Evolutionary conservation across 2,888 invertebrate species (phyloP).

Genomic region (Thecophora atra): DNA sequence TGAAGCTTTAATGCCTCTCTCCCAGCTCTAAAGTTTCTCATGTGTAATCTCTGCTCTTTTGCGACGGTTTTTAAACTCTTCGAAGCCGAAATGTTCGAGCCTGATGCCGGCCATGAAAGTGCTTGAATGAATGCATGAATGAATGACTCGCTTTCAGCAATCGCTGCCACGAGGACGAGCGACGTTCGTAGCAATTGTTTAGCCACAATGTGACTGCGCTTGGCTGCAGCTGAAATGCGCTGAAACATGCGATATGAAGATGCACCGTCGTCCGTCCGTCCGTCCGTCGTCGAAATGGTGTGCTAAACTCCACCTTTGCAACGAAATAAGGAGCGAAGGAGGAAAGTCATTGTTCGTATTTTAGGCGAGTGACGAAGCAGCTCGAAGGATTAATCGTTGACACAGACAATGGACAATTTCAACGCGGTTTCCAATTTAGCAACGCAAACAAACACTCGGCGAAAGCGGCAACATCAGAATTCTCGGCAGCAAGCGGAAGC

Average conservation of each 20-base stretch:
- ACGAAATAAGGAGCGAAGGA: neutral
- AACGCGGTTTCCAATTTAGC: slow-evolving; percentile 28
- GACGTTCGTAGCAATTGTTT: slow-evolving; percentile 8
- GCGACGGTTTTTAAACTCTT: neutral
- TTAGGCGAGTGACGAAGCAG: slow-evolving; percentile 59
- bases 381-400: slow-evolving; percentile 65
- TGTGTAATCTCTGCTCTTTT: neutral
- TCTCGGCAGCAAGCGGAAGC: neutral
- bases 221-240: slow-evolving; percentile 1
- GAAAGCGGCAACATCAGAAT: neutral
- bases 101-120: neutral
- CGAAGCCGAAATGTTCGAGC: neutral
- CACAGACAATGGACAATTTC: slow-evolving; percentile 54
- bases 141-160: neutral
- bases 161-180: neutral
- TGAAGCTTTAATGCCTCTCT: too few relatives aligned
- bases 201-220: slow-evolving; percentile 11
- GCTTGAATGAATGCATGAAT: slow-evolving; percentile 6
- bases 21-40: neutral
- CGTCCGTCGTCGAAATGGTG: slow-evolving; percentile 5
- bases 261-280: neutral
- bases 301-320: slow-evolving; percentile 17
- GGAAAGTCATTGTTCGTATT: slow-evolving; percentile 18
- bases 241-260: slow-evolving; percentile 6
- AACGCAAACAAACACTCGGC: slow-evolving; percentile 14